Base-by-base conservation (phyloP, 2,113 vertebrate species). In the Pelecanus crispus region DNA sequence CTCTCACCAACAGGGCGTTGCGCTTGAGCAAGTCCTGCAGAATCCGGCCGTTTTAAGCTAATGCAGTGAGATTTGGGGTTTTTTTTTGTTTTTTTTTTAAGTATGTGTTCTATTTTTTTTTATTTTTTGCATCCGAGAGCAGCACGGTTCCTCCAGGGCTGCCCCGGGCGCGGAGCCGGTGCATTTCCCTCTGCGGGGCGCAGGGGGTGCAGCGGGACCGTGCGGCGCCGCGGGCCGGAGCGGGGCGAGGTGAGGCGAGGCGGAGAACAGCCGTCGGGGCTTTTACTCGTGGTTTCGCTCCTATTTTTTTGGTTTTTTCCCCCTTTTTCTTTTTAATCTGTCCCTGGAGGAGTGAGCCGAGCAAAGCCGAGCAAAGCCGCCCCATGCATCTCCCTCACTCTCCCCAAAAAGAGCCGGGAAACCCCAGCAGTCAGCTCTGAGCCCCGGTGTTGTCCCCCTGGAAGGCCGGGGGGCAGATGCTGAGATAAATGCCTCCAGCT, bases 161-260 rank as follows among this genome's bases (percentile, higher is more conserved):
- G 59, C 19, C 72, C 36, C 38, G 66, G 44, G 31, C 10, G 40
- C 87, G 10, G 72, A 62, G 55, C 65, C 56, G 73, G 26, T 96
- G 96, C 93, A 92, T 78, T 96, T 92, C 84, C 78, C 65, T 19
- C 53, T 12, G 77, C 86, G 55, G 91, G 78, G 90, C 11, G 92
- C 94, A 97, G 96, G 96, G 95, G 96, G 97, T 94, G 96, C 96
- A 82, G 78, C 91, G 89, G 97, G 83, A 96, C 96, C 72, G 89
- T 22, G 77, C 38, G 90, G 94, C 10, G 26, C 65, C 8, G 34
- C 12, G n/a, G 50, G 45, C 45, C 38, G 78, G 58, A 6, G 20
- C 12, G 11, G 14, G 15, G 28, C 49, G n/a, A 19, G 31, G 49
- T 16, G 36, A 28, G 36, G 17, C 28, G 16, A 13, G 49, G 25